Evolutionary conservation across 64 coral and sea anemone genomes (phyloP).

Genomic region (Montipora efflorescens): DNA sequence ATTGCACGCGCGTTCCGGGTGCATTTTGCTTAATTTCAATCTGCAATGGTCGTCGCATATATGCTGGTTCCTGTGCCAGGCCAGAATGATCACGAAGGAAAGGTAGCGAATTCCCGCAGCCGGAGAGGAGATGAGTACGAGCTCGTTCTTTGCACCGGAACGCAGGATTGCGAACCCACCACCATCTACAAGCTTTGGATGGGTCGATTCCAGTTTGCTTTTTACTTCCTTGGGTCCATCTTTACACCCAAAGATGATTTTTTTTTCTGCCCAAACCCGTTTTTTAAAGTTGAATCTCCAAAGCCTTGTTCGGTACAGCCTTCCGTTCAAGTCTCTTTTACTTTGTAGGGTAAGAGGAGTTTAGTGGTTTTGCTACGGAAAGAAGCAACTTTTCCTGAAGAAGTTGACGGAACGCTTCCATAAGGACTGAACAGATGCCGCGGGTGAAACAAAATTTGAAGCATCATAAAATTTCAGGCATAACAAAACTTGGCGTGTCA

Average conservation of each 20-base stretch:
- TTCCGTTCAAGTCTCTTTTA: constrained; percentile 30
- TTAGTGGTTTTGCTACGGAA: background rate
- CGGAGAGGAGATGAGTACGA: background rate
- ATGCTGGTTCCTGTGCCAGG: constrained; percentile 34
- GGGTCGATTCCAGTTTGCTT: constrained; percentile 25
- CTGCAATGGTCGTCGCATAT: constrained; percentile 27
- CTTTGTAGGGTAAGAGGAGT: background rate
- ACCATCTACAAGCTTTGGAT: constrained; percentile 2
- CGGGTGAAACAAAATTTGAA: background rate
- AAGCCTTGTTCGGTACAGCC: background rate
- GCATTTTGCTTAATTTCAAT: background rate
- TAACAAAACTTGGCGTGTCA: too few species aligned
- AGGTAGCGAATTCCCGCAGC: constrained; percentile 19
- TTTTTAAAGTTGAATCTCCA: constrained; percentile 4
- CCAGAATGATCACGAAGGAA: constrained; percentile 38
- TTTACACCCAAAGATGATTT: constrained; percentile 52
- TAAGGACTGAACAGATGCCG: background rate
- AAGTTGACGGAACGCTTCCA: constrained; percentile 4
- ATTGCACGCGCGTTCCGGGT: too few species aligned
- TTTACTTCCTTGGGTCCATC: constrained; percentile 40
- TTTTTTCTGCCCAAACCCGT: constrained; percentile 48
- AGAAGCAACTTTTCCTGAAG: background rate
- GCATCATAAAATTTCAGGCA: too few species aligned
- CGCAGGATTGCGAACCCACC: constrained; percentile 31
- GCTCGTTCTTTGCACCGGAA: constrained; percentile 6